A percentile compares a stretch with the other conserved stretches of the same genome.
Evolutionary conservation across 1,140 invertebrate genomes (phyloP).

Genomic region (Musca vetustissima): DNA sequence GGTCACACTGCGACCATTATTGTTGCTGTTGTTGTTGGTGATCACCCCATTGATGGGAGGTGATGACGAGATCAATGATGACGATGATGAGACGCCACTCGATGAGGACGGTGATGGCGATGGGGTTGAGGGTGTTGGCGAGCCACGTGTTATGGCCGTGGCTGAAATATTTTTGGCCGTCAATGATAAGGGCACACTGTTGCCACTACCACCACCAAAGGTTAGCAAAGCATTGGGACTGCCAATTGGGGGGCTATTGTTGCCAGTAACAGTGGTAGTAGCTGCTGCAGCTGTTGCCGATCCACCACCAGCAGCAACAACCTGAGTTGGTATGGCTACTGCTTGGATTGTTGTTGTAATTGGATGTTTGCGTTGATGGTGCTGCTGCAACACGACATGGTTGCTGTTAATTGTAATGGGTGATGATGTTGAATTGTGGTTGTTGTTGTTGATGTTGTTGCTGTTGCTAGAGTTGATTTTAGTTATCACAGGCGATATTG

Average conservation of each 20-base stretch:
- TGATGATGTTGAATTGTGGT: slow-evolving; percentile 28
- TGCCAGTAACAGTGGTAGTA: slow-evolving; percentile 32
- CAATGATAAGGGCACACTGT: slow-evolving; percentile 26
- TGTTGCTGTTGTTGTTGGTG: too few relatives aligned
- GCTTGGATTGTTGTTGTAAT: slow-evolving; percentile 16
- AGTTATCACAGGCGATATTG: slow-evolving; percentile 38
- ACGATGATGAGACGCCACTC: slow-evolving; percentile 49
- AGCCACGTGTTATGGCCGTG: slow-evolving; percentile 39
- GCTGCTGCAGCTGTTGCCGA: not conserved
- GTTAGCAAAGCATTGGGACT: slow-evolving; percentile 36
- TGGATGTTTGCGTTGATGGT: slow-evolving; percentile 24
- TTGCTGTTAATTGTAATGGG: slow-evolving; percentile 23
- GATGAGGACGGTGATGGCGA: slow-evolving; percentile 47
- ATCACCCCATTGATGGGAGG: slow-evolving; percentile 31
- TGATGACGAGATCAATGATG: slow-evolving; percentile 44
- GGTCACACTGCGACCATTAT: slow-evolving; percentile 36
- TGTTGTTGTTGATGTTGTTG: slow-evolving; percentile 28
- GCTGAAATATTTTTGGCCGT: slow-evolving; percentile 32
- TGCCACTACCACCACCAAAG: slow-evolving; percentile 13
- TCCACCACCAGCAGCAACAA: not conserved
- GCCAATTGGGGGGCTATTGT: not conserved
- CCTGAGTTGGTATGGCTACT: not conserved
- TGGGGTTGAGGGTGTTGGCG: slow-evolving; percentile 52
- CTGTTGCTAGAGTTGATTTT: slow-evolving; percentile 29
- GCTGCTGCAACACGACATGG: slow-evolving; percentile 18